Conservation (phyloP, 2,888 invertebrate species). For the Drosophila niveifrons region DNA sequence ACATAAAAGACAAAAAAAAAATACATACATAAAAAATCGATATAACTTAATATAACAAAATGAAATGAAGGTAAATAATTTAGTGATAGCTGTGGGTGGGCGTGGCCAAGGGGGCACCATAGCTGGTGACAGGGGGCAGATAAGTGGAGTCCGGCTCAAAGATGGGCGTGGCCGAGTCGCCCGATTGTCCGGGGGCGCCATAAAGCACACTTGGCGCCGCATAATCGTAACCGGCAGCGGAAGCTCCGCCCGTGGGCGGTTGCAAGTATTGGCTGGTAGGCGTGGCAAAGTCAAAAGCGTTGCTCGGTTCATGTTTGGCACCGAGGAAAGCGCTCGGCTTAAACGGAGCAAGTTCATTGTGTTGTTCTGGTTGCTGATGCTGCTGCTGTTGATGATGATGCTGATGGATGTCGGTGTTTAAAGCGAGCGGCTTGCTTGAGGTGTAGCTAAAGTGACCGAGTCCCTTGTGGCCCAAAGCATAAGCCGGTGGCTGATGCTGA, state of each 20-base stretch:
- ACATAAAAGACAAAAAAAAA: conserved; percentile 10
- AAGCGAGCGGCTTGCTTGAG: conserved; percentile 80
- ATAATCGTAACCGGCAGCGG: conserved; percentile 73
- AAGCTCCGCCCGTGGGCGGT: conserved; percentile 42
- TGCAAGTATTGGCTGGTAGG: conserved; percentile 64
- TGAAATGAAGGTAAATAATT: conserved; percentile 21
- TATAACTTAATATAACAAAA: conserved; percentile 1
- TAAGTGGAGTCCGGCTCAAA: conserved; percentile 74
- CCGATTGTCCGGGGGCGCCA: conserved; percentile 63
- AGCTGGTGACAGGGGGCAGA: conserved; percentile 59
- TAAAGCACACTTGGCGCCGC: conserved; percentile 58
- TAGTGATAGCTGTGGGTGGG: conserved; percentile 66
- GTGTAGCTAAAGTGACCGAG: conserved; percentile 82
- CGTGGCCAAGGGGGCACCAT: conserved; percentile 53
- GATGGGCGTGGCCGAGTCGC: conserved; percentile 61
- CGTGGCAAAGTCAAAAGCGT: conserved; percentile 53
- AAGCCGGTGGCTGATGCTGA: conserved; percentile 69
- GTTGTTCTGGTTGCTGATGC: neutral
- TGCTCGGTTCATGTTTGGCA: conserved; percentile 76
- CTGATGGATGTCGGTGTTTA: conserved; percentile 73
- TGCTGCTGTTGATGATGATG: conserved; percentile 23
- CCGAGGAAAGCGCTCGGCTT: conserved; percentile 84
- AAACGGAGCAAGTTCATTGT: conserved; percentile 64
- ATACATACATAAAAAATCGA: neutral
- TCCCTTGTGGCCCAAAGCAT: conserved; percentile 84